Percentiles rank a stretch among this genome's conserved stretches.
phyloP scores from a whole-genome alignment of 2,888 invertebrate species.

The Drymonia ruficornis region DNA sequence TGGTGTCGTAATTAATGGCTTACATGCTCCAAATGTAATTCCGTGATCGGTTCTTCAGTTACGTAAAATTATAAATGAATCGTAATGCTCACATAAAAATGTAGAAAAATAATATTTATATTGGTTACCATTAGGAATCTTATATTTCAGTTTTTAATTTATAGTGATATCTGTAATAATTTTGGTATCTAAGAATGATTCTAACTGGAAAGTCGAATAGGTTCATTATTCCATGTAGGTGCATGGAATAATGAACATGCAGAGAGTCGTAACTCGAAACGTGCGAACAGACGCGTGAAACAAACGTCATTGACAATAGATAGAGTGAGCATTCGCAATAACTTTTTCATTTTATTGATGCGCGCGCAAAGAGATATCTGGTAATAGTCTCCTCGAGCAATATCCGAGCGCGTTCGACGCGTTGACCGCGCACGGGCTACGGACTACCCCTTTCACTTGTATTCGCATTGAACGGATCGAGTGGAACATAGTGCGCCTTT shows the following conservation, averaged over 20 bases:
- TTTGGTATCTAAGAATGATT: neutral
- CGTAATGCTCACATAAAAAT: conserved; percentile 8
- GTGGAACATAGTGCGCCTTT: conserved; percentile 78
- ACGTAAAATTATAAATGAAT: conserved; percentile 34
- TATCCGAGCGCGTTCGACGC: conserved; percentile 59
- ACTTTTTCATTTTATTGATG: conserved; percentile 38
- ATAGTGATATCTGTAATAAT: neutral
- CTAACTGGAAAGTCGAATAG: conserved; percentile 20
- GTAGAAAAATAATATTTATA: neutral
- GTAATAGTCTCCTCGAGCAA: conserved; percentile 49
- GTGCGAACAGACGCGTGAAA: neutral
- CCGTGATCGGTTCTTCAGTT: conserved; percentile 37
- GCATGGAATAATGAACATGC: conserved; percentile 9
- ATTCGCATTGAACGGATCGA: conserved; percentile 75
- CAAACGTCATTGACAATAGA: conserved; percentile 29
- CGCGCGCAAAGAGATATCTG: conserved; percentile 52
- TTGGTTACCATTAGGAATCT: neutral
- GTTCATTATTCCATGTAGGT: too few relatives aligned
- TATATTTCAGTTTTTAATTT: too few relatives aligned
- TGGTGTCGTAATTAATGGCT: conserved; percentile 38
- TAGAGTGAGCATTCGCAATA: conserved; percentile 34
- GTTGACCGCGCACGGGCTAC: conserved; percentile 73
- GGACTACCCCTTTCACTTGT: conserved; percentile 83
- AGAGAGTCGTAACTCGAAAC: conserved; percentile 18
- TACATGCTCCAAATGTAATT: conserved; percentile 37